Evolutionary conservation across 2,888 invertebrate species (phyloP), one percentile per base, ranked within the genome.

Genomic region (Eledone cirrhosa): DNA sequence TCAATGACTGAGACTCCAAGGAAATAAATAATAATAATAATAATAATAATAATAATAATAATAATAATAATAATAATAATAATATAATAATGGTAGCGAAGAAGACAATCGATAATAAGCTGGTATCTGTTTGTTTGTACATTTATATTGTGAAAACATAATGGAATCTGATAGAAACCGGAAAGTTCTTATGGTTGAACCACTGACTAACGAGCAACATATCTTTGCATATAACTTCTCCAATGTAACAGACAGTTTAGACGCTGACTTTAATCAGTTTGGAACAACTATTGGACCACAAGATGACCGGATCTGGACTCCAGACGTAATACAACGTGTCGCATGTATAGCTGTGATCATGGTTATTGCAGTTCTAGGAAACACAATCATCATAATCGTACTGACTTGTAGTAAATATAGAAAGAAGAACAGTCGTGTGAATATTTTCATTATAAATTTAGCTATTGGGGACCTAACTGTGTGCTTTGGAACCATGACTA

Each of bases 401-500:
- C 86, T 91, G 19, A 87, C 88, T 19, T 89, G 90, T 80, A 90
- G 89, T 78, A 87, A 85, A 77, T 88, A 88, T 79, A 83, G 90
- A 75, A 88, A 88, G 74, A 84, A 90, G 33, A 87, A 89, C 78
- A 89, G 88, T 80, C 85, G 91, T 27, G 91, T 91, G n/a, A 91
- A 91, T 82, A 89, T 91, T 72, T 91, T 91, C 84, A 91, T 91
- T 79, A 87, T 91, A 41, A 90, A 91, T 82, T 85, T 91, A 77
- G 91, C 91, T 4, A 84, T 91, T 14, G 91, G 91, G 0, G 91
- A 91, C 82, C 84, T 91, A 33, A 88, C 90, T 5, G 91, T 91
- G 19, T 91, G 90, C 81, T 85, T 86, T 74, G 88, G 90, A 76
- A 91, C 91, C 13, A 91, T 91, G 91, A 89, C 91, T n/a, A 90